Percentiles rank a stretch among this genome's conserved stretches.
Conservation (phyloP, 1,140 invertebrate species). For the Eumaeus atala region DNA sequence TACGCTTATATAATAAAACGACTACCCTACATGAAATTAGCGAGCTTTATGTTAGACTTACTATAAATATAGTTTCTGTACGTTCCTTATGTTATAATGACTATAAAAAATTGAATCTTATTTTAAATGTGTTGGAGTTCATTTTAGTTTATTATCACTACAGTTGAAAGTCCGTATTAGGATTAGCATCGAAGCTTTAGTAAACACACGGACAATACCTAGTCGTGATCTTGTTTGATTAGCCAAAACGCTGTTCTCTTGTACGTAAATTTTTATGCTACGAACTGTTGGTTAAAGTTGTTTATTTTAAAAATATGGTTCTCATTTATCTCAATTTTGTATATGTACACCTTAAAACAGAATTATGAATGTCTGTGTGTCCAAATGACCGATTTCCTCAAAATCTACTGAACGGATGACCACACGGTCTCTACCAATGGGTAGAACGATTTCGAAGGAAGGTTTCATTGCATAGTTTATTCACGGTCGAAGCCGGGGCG, state of each 20-base stretch:
- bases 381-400: no score
- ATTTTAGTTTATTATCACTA: constrained; percentile 7
- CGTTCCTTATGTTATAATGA: constrained; percentile 8
- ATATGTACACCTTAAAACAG: no score
- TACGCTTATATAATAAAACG: constrained; percentile 25
- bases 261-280: not conserved
- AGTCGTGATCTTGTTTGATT: constrained; percentile 33
- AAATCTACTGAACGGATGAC: no score
- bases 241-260: constrained; percentile 29
- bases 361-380: no score
- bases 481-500: no score
- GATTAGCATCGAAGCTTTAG: constrained; percentile 21
- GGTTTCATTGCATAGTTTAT: no score
- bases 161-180: constrained; percentile 5
- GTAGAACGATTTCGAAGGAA: no score
- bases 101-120: constrained; percentile 18
- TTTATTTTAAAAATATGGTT: no score
- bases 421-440: no score
- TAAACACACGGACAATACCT: constrained; percentile 31
- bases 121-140: constrained; percentile 12
- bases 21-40: constrained; percentile 33
- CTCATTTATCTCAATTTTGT: no score
- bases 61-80: constrained; percentile 22
- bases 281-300: not conserved
- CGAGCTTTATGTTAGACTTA: constrained; percentile 33